phyloP scores from a whole-genome alignment of 2,797 vertebrate species.

The Columba guinea region DNA sequence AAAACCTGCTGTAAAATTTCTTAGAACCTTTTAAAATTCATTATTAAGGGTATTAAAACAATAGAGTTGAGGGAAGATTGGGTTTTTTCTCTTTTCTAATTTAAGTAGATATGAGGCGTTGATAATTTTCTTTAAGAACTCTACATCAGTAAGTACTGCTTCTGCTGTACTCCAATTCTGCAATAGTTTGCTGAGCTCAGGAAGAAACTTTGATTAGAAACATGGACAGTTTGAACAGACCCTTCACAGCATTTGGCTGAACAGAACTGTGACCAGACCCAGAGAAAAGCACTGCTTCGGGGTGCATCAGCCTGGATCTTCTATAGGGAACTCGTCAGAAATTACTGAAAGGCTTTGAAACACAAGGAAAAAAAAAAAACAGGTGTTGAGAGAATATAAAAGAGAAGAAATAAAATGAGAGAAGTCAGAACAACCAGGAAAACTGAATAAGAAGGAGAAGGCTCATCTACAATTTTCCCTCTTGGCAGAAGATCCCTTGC shows the following conservation, averaged over 20 bases:
- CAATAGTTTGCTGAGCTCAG: background rate
- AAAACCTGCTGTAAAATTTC: background rate
- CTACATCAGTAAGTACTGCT: background rate
- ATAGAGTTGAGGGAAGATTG: background rate
- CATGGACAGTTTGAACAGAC: background rate
- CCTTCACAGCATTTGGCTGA: background rate
- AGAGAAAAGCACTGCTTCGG: background rate
- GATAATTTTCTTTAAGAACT: background rate
- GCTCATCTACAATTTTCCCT: background rate
- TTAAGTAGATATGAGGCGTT: background rate
- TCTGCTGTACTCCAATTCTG: background rate
- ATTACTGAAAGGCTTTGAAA: background rate
- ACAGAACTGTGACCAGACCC: background rate
- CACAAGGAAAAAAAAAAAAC: background rate
- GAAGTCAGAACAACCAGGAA: background rate
- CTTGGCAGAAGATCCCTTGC: background rate
- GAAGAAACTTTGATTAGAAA: background rate
- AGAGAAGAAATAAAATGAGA: background rate
- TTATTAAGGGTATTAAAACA: background rate
- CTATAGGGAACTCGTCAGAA: background rate
- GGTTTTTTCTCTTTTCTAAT: background rate
- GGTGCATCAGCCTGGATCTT: background rate
- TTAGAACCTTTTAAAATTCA: background rate
- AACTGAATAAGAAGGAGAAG: background rate
- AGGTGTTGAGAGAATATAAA: background rate